A percentile compares a stretch with the other conserved stretches of the same genome.
Conservation (phyloP, 1,140 invertebrate species). For the Ctenoplectra terminalis region DNA sequence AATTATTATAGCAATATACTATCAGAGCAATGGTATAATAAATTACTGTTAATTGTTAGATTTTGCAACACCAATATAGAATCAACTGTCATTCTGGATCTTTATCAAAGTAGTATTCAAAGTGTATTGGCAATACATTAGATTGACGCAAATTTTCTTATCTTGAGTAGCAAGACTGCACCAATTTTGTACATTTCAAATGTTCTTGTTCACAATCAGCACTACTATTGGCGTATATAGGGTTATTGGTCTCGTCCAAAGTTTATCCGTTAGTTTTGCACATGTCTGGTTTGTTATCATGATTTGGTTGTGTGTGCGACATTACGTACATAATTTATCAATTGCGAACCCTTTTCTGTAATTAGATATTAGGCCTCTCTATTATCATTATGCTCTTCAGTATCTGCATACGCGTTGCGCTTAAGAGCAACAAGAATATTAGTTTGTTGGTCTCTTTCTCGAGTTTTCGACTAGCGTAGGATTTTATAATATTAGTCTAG, state of each 20-base stretch:
- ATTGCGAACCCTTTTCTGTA: conserved; percentile 49
- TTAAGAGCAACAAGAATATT: conserved; percentile 24
- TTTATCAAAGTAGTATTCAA: not conserved
- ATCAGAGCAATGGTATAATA: not conserved
- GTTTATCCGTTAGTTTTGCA: conserved; percentile 57
- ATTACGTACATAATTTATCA: conserved; percentile 56
- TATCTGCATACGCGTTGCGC: conserved; percentile 27
- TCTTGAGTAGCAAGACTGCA: not conserved
- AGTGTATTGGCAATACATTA: not conserved
- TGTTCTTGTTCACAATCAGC: conserved; percentile 17
- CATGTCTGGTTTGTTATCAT: conserved; percentile 57
- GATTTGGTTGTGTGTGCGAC: conserved; percentile 74
- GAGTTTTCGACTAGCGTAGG: conserved; percentile 60
- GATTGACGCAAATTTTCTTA: conserved; percentile 11
- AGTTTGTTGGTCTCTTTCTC: conserved; percentile 38
- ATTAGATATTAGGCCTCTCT: conserved; percentile 47
- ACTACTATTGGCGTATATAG: conserved; percentile 28
- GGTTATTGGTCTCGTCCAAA: conserved; percentile 20
- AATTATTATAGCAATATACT: not conserved
- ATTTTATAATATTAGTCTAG: conserved; percentile 57
- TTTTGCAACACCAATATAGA: not conserved
- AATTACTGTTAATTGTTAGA: too few relatives aligned
- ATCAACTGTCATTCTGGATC: not conserved
- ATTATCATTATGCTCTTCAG: conserved; percentile 9
- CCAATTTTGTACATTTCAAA: not conserved